phyloP scores from a whole-genome alignment of 2,797 vertebrate species.

The Falco columbarius region DNA sequence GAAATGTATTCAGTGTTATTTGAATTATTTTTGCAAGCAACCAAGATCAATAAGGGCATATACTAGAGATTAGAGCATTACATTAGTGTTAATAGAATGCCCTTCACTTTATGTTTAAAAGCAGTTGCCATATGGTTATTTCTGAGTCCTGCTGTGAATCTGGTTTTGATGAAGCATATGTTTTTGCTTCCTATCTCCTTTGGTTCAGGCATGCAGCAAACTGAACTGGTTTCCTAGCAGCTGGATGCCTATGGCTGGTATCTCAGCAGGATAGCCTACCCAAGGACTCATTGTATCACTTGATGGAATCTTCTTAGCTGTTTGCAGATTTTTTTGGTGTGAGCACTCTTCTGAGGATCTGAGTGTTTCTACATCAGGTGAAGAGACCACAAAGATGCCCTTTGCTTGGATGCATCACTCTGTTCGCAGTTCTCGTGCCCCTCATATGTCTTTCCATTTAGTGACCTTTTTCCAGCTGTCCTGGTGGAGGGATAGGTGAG shows the following conservation, averaged over 20 bases:
- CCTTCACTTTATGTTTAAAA: background rate
- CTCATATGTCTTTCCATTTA: background rate
- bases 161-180: slow-evolving; percentile 27
- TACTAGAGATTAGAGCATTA: background rate
- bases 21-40: background rate
- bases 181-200: slow-evolving; percentile 7
- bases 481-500: background rate
- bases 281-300: background rate
- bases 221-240: background rate
- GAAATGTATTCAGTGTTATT: background rate
- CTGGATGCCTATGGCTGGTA: background rate
- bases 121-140: background rate
- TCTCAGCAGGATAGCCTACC: background rate
- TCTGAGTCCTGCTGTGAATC: background rate
- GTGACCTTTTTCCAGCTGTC: background rate
- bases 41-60: background rate
- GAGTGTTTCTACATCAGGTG: background rate
- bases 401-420: background rate
- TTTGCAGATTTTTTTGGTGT: background rate
- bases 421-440: background rate
- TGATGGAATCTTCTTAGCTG: background rate
- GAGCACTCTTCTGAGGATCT: background rate
- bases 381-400: background rate
- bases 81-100: background rate
- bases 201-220: background rate